Conservation (phyloP, 2,797 vertebrate genomes). For the Vespertilio murinus region DNA sequence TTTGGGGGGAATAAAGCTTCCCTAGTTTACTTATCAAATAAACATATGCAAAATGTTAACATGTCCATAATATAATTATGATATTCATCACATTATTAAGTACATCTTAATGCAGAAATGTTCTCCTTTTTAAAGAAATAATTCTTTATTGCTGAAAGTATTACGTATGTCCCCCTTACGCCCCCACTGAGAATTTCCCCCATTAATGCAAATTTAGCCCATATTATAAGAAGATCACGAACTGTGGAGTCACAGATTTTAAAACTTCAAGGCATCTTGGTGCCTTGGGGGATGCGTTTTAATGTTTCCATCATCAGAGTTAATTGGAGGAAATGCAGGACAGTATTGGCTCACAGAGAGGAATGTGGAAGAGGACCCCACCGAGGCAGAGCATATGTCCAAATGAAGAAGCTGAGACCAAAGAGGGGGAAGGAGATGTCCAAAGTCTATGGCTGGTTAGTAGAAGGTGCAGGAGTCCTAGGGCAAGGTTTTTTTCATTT, state of each 20-base stretch:
- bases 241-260: not conserved
- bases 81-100: not conserved
- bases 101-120: not conserved
- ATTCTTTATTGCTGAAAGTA: no score
- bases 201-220: not conserved
- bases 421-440: not conserved
- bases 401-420: not conserved
- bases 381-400: conserved; percentile 84
- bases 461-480: not conserved
- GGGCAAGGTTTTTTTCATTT: not conserved
- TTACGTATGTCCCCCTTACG: no score
- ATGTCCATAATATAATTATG: not conserved
- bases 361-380: conserved; percentile 89
- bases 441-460: not conserved
- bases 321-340: conserved; percentile 71
- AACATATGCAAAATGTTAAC: not conserved
- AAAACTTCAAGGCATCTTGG: not conserved
- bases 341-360: conserved; percentile 82
- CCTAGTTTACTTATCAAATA: not conserved
- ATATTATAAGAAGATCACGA: not conserved
- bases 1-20: conserved; percentile 2
- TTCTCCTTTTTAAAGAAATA: not conserved
- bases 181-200: not conserved
- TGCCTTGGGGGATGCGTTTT: not conserved
- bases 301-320: conserved; percentile 73